These are phyloP conservation scores for Exocentrus adspersus DNA, from an alignment of 2,888 invertebrate species.

Conservation along the genomic window DNA sequence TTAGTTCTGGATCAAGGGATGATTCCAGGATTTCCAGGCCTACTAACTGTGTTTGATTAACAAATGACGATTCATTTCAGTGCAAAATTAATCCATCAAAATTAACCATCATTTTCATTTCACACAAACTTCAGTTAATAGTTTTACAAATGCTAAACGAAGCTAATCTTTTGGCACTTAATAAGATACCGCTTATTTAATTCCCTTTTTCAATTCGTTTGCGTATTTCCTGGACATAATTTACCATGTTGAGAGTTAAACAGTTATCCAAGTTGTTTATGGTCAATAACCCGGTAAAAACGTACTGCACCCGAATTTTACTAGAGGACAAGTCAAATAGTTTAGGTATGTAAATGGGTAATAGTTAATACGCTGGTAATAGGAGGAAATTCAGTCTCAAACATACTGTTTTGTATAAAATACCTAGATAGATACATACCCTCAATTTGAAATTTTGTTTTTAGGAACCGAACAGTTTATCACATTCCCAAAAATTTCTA, in stretches of 20 bases:
- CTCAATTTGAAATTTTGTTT: constrained; percentile 15
- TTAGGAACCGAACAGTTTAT: constrained; percentile 10
- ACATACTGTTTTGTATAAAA: background rate
- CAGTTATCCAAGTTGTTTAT: constrained; percentile 24
- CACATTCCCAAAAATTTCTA: constrained; percentile 25
- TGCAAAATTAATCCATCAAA: constrained; percentile 34
- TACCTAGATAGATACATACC: constrained; percentile 1
- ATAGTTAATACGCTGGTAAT: background rate
- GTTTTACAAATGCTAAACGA: constrained; percentile 22
- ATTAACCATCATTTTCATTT: constrained; percentile 35
- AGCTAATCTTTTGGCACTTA: constrained; percentile 12
- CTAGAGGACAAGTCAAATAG: background rate
- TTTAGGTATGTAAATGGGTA: background rate
- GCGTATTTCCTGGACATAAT: constrained; percentile 7
- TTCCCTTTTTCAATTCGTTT: constrained; percentile 5
- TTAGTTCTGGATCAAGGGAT: too few species aligned
- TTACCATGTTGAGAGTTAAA: constrained; percentile 23
- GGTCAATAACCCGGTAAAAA: constrained; percentile 10
- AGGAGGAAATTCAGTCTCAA: too few species aligned
- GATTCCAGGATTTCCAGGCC: background rate
- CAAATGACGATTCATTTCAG: constrained; percentile 21
- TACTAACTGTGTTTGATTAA: constrained; percentile 2
- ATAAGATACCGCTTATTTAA: constrained; percentile 8
- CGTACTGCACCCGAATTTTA: constrained; percentile 10
- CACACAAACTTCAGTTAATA: constrained; percentile 18